Conservation (phyloP, 2,797 vertebrate genomes). For the Channa striata region DNA sequence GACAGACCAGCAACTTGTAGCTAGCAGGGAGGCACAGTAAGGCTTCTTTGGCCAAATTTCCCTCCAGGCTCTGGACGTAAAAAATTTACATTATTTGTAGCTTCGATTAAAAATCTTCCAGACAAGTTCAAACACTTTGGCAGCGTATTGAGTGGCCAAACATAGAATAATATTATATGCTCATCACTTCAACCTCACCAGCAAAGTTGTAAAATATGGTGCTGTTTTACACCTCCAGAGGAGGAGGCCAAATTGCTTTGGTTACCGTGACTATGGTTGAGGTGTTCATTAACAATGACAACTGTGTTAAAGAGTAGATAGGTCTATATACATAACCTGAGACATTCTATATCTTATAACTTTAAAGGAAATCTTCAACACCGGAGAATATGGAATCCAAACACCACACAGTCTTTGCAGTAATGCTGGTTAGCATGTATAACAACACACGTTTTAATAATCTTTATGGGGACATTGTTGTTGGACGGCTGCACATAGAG, state of each 20-base stretch:
- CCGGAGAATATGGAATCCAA: not conserved
- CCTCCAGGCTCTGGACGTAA: slow-evolving; percentile 3
- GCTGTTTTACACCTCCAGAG: slow-evolving; percentile 8
- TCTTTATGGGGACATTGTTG: too few species aligned
- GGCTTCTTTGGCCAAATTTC: slow-evolving; percentile 3
- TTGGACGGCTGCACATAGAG: too few species aligned
- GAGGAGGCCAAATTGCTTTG: not conserved
- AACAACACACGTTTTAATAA: too few species aligned
- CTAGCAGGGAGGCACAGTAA: not conserved
- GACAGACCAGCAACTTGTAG: not conserved
- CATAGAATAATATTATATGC: not conserved
- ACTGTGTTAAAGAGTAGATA: not conserved
- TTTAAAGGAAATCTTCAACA: not conserved
- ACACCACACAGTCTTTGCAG: not conserved
- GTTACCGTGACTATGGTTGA: not conserved
- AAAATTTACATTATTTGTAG: slow-evolving; percentile 10
- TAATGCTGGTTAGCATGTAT: too few species aligned
- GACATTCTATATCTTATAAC: not conserved
- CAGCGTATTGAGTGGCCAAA: slow-evolving; percentile 22
- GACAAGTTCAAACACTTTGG: slow-evolving; percentile 12
- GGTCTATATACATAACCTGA: not conserved
- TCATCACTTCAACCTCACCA: slow-evolving; percentile 9
- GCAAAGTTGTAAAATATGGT: slow-evolving; percentile 20
- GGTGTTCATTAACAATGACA: not conserved
- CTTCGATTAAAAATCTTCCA: slow-evolving; percentile 28